Percentiles rank a stretch among this genome's conserved stretches.
Evolutionary conservation across 2,888 invertebrate genomes (phyloP).

Genomic region (Rhagonycha lutea): DNA sequence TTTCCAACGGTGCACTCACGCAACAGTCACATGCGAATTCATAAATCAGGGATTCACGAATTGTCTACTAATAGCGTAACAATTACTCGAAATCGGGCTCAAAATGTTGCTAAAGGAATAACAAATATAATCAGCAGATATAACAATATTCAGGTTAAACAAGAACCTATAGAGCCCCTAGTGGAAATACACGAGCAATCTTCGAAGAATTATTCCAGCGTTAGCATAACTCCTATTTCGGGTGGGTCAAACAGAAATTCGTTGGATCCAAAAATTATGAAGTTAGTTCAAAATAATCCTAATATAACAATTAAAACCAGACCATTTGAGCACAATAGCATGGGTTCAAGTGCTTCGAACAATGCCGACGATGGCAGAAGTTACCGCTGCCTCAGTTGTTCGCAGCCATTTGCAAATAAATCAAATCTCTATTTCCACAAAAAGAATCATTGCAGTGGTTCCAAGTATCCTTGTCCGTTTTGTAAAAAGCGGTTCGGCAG

Average conservation of each 20-base stretch:
- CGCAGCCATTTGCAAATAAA: constrained; percentile 53
- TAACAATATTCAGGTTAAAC: constrained; percentile 40
- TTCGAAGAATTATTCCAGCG: constrained; percentile 34
- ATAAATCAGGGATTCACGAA: constrained; percentile 43
- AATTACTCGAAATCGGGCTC: constrained; percentile 8
- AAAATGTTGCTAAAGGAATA: constrained; percentile 12
- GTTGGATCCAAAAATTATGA: constrained; percentile 50
- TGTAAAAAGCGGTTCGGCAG: constrained; percentile 55
- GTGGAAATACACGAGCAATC: constrained; percentile 51
- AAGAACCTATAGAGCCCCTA: constrained; percentile 51
- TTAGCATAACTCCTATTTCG: constrained; percentile 52
- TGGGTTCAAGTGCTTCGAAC: constrained; percentile 7
- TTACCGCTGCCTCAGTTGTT: constrained; percentile 54
- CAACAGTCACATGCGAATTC: constrained; percentile 55
- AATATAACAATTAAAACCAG: constrained; percentile 50
- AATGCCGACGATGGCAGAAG: constrained; percentile 38
- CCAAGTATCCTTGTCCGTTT: constrained; percentile 55
- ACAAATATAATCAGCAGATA: constrained; percentile 11
- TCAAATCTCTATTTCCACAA: constrained; percentile 55
- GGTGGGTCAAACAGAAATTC: constrained; percentile 44
- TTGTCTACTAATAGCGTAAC: constrained; percentile 20
- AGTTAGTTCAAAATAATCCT: constrained; percentile 53
- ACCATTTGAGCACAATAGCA: constrained; percentile 7
- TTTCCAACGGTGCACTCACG: constrained; percentile 53
- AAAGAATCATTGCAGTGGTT: constrained; percentile 54